Base-by-base conservation (phyloP, 1,140 invertebrate species). In the Drosophila miranda region DNA sequence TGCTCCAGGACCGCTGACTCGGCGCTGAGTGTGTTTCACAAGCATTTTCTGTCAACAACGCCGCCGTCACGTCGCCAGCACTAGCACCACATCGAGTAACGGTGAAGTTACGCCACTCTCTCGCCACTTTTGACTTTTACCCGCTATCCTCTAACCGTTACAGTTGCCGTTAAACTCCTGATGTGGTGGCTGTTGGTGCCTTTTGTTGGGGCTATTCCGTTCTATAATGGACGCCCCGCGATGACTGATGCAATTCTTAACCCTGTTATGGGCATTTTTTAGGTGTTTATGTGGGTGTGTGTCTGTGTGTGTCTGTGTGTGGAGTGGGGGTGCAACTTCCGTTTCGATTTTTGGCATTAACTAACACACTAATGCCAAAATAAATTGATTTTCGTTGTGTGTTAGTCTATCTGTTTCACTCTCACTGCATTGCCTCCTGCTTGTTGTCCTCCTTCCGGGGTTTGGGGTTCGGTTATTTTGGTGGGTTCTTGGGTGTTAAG, bases 1-100 rank as follows among this genome's bases (percentile, higher is more conserved):
- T 66, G 89, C 89, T 89, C 89, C 89, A 80, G 89, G 89, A 78
- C 89, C 89, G 78, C 89, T 90, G 68, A 90, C 89, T 87, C 89
- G 82, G 46, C 89, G 78, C 75, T 90, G 89, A 70, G 84, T 89
- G 66, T 90, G 84, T 90, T 90, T 90, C 75, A 90, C 89, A 72
- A 89, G 89, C 89, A 90, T 90, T 79, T 90, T 90, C 60, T 80
- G 51, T 62, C 56, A 75, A 45, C 66, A 63, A 61, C 53, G 64
- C 70, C 69, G 53, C 30, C 51, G 63, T 73, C 54, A 67, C 69
- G 58, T 60, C 71, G 59, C 63, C 57, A 79, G 48, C 55, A 48
- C 60, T 45, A 63, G 56, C 67, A 60, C 64, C 75, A 77, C 78
- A 81, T 83, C 68, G 73, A 73, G 52, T 69, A 67, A 66, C 57